phyloP scores from a whole-genome alignment of 2,113 vertebrate species.

The Junco hyemalis region DNA sequence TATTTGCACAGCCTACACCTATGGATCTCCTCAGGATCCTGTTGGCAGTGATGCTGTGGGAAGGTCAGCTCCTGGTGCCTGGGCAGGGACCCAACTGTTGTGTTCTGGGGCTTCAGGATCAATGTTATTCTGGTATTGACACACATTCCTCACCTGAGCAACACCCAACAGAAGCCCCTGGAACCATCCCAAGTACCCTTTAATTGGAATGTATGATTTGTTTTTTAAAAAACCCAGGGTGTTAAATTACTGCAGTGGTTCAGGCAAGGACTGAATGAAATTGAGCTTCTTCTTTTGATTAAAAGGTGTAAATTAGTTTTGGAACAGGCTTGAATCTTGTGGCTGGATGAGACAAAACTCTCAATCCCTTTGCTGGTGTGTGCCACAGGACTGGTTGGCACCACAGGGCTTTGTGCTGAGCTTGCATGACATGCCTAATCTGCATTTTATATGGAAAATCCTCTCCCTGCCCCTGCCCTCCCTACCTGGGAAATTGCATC shows the following conservation, averaged over 20 bases:
- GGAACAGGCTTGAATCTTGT: background rate
- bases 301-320: background rate
- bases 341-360: background rate
- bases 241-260: background rate
- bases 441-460: background rate
- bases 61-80: background rate
- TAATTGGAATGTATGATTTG: accelerated
- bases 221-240: background rate
- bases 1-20: background rate
- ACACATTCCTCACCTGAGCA: background rate
- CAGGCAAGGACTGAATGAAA: background rate
- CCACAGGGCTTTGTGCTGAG: background rate
- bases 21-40: background rate
- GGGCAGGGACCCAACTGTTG: background rate
- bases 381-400: background rate
- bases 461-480: background rate
- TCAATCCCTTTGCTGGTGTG: background rate
- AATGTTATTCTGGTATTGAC: background rate
- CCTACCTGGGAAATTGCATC: background rate
- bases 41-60: background rate
- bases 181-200: background rate
- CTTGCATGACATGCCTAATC: background rate
- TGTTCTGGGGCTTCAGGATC: background rate
- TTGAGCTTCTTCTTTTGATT: background rate
- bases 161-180: background rate